Evolutionary conservation across 2,113 vertebrate species (phyloP).

Genomic region (Rhegmatorhina hoffmannsi): DNA sequence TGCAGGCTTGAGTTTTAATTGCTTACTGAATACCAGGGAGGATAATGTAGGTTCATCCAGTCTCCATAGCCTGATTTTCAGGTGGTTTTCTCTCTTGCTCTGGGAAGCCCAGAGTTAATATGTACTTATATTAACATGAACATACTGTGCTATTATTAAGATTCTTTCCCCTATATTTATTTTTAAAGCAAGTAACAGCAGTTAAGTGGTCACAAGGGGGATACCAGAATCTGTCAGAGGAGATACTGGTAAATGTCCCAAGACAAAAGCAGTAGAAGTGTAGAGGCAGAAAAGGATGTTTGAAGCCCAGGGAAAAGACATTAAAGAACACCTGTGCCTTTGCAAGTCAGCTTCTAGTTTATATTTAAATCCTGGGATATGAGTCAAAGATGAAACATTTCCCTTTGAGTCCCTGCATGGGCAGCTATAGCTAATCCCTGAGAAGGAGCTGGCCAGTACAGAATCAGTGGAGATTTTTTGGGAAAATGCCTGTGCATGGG

Average conservation of each 20-base stretch:
- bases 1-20: neutral
- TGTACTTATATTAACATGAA: neutral
- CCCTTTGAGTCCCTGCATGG: neutral
- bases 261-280: neutral
- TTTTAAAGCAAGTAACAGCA: neutral
- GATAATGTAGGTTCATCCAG: neutral
- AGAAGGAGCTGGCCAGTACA: neutral
- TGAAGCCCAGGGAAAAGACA: neutral
- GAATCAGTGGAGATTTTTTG: neutral
- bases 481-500: neutral
- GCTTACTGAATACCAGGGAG: neutral
- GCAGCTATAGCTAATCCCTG: neutral
- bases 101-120: conserved; percentile 16
- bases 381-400: neutral
- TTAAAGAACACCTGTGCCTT: neutral
- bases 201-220: neutral
- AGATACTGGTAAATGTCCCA: neutral
- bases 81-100: neutral
- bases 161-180: conserved; percentile 6
- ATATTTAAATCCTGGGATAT: neutral
- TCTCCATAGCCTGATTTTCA: neutral
- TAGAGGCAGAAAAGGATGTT: neutral
- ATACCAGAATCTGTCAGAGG: neutral
- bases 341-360: neutral
- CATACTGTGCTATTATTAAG: conserved; percentile 8